phyloP scores from a whole-genome alignment of 2,888 invertebrate genomes.

The Choreutis nemorana region DNA sequence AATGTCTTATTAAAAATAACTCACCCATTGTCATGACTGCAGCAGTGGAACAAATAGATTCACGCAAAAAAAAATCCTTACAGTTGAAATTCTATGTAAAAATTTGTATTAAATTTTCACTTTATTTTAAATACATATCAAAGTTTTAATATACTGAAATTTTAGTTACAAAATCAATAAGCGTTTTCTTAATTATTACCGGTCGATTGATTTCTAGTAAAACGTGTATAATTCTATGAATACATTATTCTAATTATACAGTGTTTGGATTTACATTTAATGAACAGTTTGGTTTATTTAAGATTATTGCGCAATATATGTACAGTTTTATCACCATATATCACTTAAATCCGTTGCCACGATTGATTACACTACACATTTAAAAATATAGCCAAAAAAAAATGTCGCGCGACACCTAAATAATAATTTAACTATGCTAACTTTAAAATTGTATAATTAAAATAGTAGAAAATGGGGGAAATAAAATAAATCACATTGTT shows the following conservation, averaged over 20 bases:
- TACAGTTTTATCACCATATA: conserved; percentile 18
- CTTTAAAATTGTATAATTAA: conserved; percentile 60
- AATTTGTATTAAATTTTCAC: conserved; percentile 40
- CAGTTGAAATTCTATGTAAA: conserved; percentile 20
- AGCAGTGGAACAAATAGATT: conserved; percentile 1
- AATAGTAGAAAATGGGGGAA: conserved; percentile 51
- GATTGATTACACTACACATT: conserved; percentile 30
- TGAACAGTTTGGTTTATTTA: too few relatives aligned
- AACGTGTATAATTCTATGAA: too few relatives aligned
- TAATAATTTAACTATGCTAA: conserved; percentile 49
- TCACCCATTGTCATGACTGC: conserved; percentile 48
- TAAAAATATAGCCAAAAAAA: conserved; percentile 31
- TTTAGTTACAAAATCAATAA: too few relatives aligned
- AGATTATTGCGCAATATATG: conserved; percentile 15
- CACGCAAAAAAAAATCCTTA: conserved; percentile 7
- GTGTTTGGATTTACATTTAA: too few relatives aligned
- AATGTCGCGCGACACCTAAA: conserved; percentile 45
- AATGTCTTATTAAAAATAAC: conserved; percentile 17
- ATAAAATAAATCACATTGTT: conserved; percentile 65
- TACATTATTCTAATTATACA: too few relatives aligned
- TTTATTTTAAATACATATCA: conserved; percentile 18
- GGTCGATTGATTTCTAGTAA: too few relatives aligned
- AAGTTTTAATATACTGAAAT: too few relatives aligned
- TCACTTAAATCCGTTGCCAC: conserved; percentile 20
- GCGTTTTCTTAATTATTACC: too few relatives aligned